phyloP scores from a whole-genome alignment of 2,113 vertebrate genomes.

The Brienomyrus longianalis region DNA sequence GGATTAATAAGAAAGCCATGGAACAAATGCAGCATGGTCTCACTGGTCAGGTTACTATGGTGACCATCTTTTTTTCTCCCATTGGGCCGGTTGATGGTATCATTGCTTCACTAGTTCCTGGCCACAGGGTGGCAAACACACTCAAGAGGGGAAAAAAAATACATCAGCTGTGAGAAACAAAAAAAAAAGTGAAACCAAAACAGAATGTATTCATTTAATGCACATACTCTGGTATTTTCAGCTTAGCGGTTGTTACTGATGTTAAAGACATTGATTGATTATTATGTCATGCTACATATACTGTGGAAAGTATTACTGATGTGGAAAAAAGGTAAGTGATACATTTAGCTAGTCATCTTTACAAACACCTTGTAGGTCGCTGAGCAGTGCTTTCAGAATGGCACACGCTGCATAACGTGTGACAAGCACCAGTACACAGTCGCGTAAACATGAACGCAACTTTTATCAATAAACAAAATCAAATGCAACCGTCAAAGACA shows the following conservation, averaged over 20 bases:
- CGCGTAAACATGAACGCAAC: neutral
- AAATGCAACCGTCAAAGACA: neutral
- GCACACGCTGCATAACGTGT: neutral
- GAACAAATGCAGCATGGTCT: neutral
- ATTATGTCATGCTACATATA: neutral
- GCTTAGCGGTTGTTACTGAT: neutral
- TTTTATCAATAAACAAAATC: neutral
- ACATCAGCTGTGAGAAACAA: neutral
- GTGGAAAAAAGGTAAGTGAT: neutral
- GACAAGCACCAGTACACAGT: neutral
- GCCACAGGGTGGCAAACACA: neutral
- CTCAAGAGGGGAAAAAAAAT: neutral
- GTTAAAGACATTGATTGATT: neutral
- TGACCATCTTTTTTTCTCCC: neutral
- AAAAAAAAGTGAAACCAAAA: slow-evolving; percentile 2
- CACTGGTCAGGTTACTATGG: neutral
- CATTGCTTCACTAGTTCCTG: neutral
- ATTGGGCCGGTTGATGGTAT: neutral
- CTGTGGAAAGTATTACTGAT: neutral
- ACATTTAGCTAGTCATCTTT: neutral
- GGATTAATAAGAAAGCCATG: neutral
- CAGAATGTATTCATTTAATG: neutral
- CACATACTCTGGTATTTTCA: neutral
- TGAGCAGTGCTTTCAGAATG: neutral
- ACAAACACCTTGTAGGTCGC: neutral